Conservation (phyloP, 2,797 vertebrate genomes). For the Peromyscus eremicus region DNA sequence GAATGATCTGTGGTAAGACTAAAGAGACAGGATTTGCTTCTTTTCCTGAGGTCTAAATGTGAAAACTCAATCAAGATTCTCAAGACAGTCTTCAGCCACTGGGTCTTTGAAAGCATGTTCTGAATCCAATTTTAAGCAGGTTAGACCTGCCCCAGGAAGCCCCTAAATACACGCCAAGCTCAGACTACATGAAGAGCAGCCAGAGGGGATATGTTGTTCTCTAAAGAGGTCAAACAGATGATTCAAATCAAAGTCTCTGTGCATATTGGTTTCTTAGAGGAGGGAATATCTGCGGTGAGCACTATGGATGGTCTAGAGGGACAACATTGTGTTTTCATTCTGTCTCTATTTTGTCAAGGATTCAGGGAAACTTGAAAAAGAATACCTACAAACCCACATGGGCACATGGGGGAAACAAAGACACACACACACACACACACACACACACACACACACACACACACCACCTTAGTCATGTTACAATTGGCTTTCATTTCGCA, state of each 20-base stretch:
- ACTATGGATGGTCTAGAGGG: not conserved
- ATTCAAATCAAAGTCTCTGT: conserved; percentile 57
- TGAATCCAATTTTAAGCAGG: conserved; percentile 34
- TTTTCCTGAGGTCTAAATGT: conserved; percentile 51
- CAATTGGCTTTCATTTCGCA: conserved; percentile 46
- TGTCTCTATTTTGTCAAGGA: conserved; percentile 54
- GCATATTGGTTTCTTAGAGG: not conserved
- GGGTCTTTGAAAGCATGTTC: conserved; percentile 22
- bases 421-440: not conserved
- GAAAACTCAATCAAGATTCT: conserved; percentile 6
- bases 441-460: not conserved
- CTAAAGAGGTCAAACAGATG: conserved; percentile 66
- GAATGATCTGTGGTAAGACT: not conserved
- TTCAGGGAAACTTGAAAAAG: conserved; percentile 43
- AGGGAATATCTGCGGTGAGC: not conserved
- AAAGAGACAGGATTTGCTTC: conserved; percentile 31
- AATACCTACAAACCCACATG: conserved; percentile 2
- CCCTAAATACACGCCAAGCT: conserved; percentile 59
- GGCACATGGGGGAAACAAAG: not conserved
- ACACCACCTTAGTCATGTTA: conserved; percentile 44
- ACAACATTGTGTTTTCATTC: conserved; percentile 44
- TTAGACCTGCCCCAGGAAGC: conserved; percentile 37
- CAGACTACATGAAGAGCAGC: conserved; percentile 44
- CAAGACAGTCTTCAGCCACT: conserved; percentile 35
- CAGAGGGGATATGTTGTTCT: conserved; percentile 58